Conservation (phyloP, 23 tunicate species). For the Ciona savignyi region DNA sequence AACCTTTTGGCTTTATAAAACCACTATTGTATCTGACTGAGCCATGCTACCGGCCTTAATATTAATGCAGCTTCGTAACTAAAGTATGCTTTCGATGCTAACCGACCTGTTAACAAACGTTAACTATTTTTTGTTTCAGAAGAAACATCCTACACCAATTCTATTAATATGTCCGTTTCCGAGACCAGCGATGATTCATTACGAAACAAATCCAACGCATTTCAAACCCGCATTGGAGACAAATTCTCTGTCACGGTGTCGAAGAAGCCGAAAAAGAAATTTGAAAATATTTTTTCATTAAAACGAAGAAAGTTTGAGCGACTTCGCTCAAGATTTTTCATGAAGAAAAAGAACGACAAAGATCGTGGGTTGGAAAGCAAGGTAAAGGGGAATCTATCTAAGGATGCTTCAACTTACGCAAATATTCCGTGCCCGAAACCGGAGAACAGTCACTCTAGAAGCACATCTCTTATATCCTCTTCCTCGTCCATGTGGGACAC, state of each 20-base stretch:
- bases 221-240: background rate
- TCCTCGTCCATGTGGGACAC: constrained; percentile 73
- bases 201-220: background rate
- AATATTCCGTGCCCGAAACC: background rate
- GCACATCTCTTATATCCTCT: constrained; percentile 18
- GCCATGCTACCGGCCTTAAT: no score
- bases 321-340: background rate
- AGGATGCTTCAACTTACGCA: background rate
- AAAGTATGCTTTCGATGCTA: no score
- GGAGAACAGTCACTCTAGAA: constrained; percentile 9
- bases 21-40: no score
- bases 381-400: background rate
- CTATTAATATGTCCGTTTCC: background rate
- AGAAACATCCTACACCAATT: background rate
- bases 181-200: background rate
- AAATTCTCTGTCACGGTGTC: background rate
- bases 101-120: no score
- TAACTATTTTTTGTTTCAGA: background rate
- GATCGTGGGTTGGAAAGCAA: background rate
- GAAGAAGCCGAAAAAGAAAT: background rate
- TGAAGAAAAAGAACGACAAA: background rate
- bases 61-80: no score
- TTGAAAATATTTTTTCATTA: background rate
- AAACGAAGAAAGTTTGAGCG: background rate
- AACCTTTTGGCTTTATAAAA: no score